phyloP scores from a whole-genome alignment of 2,113 vertebrate species.

The Apodemus speciosus region DNA sequence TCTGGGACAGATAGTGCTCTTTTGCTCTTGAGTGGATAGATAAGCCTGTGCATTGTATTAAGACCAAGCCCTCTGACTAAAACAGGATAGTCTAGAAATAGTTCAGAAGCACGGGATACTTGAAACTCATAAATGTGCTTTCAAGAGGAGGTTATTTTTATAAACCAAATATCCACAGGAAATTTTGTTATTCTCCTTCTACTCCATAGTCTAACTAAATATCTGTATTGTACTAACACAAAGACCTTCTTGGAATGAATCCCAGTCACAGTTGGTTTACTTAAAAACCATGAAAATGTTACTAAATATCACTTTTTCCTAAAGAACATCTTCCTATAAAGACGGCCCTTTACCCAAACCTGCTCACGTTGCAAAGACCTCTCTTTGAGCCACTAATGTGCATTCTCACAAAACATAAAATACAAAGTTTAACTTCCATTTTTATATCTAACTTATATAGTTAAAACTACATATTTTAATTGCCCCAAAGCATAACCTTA shows the following conservation, averaged over 20 bases:
- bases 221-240: constrained; percentile 71
- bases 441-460: background rate
- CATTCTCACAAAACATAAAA: constrained; percentile 7
- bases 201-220: constrained; percentile 69
- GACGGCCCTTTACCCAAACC: background rate
- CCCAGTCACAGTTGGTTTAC: constrained; percentile 60
- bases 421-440: background rate
- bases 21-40: constrained; percentile 68
- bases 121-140: constrained; percentile 75
- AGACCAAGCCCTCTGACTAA: constrained; percentile 70
- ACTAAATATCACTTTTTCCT: background rate
- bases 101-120: constrained; percentile 63
- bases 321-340: constrained; percentile 1
- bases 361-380: background rate
- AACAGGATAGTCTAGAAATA: constrained; percentile 82
- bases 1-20: constrained; percentile 60
- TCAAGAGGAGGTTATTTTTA: constrained; percentile 83
- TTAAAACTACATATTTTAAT: constrained; percentile 8
- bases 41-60: constrained; percentile 62
- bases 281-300: constrained; percentile 55
- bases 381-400: background rate
- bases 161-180: constrained; percentile 75
- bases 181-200: constrained; percentile 72
- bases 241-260: constrained; percentile 65
- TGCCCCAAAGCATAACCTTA: background rate